These are phyloP conservation scores for Caenorhabditis sinica DNA, from an alignment of 2,888 invertebrate genomes.

Conservation along the genomic window DNA sequence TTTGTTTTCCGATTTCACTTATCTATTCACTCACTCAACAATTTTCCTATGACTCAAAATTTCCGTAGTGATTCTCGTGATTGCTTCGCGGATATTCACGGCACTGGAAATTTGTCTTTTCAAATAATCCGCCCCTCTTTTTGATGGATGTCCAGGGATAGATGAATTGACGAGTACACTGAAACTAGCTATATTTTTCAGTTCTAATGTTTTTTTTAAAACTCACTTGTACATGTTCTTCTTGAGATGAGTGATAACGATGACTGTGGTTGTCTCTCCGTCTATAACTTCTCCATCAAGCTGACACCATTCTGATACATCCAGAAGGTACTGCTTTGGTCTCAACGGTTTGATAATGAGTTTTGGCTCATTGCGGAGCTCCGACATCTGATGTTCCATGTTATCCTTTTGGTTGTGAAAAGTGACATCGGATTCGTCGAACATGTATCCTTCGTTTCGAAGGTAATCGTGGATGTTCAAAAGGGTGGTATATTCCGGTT, in stretches of 20 bases:
- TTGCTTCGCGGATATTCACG: slow-evolving; percentile 3
- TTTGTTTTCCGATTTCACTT: no score
- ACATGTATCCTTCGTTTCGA: slow-evolving; percentile 34
- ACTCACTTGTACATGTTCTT: slow-evolving; percentile 51
- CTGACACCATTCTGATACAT: slow-evolving; percentile 33
- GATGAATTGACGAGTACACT: slow-evolving; percentile 46
- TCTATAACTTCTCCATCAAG: slow-evolving; percentile 3
- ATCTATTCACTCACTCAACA: slow-evolving; percentile 31
- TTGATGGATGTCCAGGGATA: slow-evolving; percentile 26
- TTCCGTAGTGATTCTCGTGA: slow-evolving; percentile 15
- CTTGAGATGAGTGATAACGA: slow-evolving; percentile 40
- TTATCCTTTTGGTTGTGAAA: slow-evolving; percentile 47
- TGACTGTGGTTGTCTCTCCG: slow-evolving; percentile 43
- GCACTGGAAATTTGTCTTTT: slow-evolving; percentile 16
- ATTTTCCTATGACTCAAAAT: slow-evolving; percentile 17
- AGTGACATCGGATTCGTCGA: slow-evolving; percentile 25
- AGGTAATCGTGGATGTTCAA: slow-evolving; percentile 28
- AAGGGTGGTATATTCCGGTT: slow-evolving; percentile 10
- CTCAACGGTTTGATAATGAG: slow-evolving; percentile 26
- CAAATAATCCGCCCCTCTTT: slow-evolving; percentile 20
- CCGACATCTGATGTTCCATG: slow-evolving; percentile 20
- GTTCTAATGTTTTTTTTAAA: no score
- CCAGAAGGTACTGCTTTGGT: slow-evolving; percentile 26
- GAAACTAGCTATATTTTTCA: slow-evolving; percentile 3
- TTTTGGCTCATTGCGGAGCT: neutral